Evolutionary conservation across 2,797 vertebrate genomes (phyloP), one percentile per base, ranked within the genome.

Genomic region (Rhinogobio ventralis): DNA sequence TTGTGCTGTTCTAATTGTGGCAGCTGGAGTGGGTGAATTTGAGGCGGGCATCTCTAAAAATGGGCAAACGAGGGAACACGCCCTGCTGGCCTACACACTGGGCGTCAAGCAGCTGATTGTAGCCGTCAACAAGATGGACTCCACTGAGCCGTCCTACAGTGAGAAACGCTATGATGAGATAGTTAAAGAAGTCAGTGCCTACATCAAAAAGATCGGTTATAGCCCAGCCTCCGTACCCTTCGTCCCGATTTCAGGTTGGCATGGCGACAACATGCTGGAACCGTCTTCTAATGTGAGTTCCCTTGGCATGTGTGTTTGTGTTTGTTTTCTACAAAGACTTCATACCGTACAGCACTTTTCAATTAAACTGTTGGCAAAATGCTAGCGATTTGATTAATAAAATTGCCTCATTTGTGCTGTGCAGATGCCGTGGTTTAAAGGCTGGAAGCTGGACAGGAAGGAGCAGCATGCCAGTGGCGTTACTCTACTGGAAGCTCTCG

Each of bases 221-320:
- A 96, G 96, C 87, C 95, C 95, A 8, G 94, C 96, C 67, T 94
- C 94, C 0, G 96, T 97, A 81, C 95, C 95, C 55, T 95, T 96
- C 0, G 95, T 96, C 86, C 95, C 95, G 81, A 96, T 96, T 91
- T 95, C 95, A 86, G 96, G 96, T 72, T 97, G 95, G 95, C 95
- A 96, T 0, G 96, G 96, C 23, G 96, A 97, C 93, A 97, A 97
- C 90, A 97, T 97, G 96, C 83, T 97, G 90, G 96, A 96, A 90
- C 91, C 95, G 6, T 96, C 96, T 86, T 90, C 94, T 73, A 96
- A 97, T 0, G 96, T 96, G 93, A 90, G 96, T 79, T 15, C 39
- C 13, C 39, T 49, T 42, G n/a, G 46, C 30, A 8, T 55, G 14
- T 60, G 7, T 51, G 15, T 57, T 42, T 53, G 23, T n/a, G 7